Conservation (phyloP, 1,140 invertebrate species). For the Solenopsis fugax region DNA sequence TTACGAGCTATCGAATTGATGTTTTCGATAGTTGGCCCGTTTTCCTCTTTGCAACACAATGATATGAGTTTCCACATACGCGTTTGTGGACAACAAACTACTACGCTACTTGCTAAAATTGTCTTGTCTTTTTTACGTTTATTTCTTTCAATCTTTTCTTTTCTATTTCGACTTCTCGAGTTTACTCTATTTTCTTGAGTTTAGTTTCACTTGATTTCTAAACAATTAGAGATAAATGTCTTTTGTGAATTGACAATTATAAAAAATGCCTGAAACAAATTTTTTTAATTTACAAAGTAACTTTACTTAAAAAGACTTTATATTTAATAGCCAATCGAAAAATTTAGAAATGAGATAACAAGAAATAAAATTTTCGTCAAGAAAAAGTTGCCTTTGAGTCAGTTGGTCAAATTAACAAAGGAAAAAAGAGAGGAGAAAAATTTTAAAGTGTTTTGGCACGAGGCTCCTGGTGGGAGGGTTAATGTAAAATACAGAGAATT, state of each 20-base stretch:
- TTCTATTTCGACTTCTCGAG: not conserved
- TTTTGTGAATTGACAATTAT: not conserved
- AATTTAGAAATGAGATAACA: not conserved
- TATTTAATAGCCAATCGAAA: not conserved
- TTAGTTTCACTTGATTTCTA: not conserved
- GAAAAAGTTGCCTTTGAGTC: too few relatives aligned
- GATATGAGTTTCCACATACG: conserved; percentile 10
- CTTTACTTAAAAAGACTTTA: not conserved
- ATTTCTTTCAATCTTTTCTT: not conserved
- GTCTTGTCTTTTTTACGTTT: conserved; percentile 23
- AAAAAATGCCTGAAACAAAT: too few relatives aligned
- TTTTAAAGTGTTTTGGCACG: not conserved
- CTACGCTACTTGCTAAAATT: conserved; percentile 12
- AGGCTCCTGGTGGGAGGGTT: not conserved
- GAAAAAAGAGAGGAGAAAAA: not conserved
- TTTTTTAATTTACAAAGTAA: conserved; percentile 1
- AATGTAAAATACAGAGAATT: conserved; percentile 44
- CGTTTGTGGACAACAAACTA: conserved; percentile 3
- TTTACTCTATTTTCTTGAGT: not conserved
- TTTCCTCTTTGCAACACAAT: not conserved
- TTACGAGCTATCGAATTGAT: conserved; percentile 33
- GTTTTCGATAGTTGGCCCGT: conserved; percentile 22
- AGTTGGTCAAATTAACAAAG: not conserved
- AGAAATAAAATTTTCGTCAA: not conserved
- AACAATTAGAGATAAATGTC: not conserved